A percentile compares a stretch with the other conserved stretches of the same genome.
Evolutionary conservation across 1,140 invertebrate genomes (phyloP).

Genomic region (Plodia interpunctella): DNA sequence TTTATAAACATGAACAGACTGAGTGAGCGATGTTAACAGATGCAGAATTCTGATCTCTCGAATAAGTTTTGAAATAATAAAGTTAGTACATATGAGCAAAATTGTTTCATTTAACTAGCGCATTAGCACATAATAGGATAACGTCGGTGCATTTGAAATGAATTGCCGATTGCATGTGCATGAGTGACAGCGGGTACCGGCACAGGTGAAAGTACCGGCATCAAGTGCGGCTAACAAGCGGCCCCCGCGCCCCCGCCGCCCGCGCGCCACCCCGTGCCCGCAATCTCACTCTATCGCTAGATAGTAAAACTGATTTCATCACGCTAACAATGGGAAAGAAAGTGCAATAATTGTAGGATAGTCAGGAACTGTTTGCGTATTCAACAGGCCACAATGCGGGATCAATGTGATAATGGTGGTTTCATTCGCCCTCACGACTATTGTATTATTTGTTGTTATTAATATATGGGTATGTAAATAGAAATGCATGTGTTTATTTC

Average conservation of each 20-base stretch:
- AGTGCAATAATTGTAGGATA: conserved; percentile 62
- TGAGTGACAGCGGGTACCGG: conserved; percentile 34
- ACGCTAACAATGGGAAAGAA: conserved; percentile 69
- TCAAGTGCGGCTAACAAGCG: conserved; percentile 34
- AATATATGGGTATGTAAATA: neutral
- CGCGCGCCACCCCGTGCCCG: conserved; percentile 25
- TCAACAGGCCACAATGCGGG: conserved; percentile 19
- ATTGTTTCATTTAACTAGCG: conserved; percentile 14
- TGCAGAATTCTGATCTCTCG: conserved; percentile 14
- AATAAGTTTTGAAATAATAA: conserved; percentile 16
- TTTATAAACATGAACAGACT: neutral
- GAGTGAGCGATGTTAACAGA: neutral
- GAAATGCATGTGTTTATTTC: too few relatives aligned
- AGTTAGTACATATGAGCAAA: neutral
- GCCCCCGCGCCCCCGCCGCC: neutral
- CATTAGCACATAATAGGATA: conserved; percentile 10
- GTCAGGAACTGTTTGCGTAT: conserved; percentile 42
- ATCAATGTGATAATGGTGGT: conserved; percentile 13
- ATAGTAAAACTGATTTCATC: conserved; percentile 68
- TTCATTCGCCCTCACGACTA: conserved; percentile 12
- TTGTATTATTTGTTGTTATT: neutral
- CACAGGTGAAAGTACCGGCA: conserved; percentile 57
- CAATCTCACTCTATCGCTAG: conserved; percentile 52
- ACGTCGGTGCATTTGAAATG: conserved; percentile 13
- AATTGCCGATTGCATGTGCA: conserved; percentile 33